A percentile compares a stretch with the other conserved stretches of the same genome.
Conservation (phyloP, 2,888 invertebrate species). For the Allolobophora icterica region DNA sequence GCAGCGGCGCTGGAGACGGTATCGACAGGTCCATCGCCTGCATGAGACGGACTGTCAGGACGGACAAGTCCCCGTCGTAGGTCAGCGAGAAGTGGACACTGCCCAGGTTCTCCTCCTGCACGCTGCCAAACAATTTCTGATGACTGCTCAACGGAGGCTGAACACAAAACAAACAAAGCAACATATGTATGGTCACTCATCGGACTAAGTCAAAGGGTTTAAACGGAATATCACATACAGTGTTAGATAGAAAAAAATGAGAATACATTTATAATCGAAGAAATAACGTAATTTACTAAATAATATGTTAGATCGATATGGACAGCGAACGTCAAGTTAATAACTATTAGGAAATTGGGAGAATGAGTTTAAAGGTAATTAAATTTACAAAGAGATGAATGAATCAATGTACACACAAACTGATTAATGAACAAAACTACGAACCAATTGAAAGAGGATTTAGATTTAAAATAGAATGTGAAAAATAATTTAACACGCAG, state of each 20-base stretch:
- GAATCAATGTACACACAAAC: neutral
- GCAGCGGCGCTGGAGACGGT: neutral
- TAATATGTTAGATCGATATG: no score
- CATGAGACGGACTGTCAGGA: constrained; percentile 73
- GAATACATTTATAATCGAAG: no score
- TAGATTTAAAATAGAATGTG: neutral
- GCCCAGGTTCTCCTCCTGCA: constrained; percentile 69
- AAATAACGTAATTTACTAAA: no score
- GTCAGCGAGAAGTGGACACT: constrained; percentile 72
- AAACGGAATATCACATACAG: no score
- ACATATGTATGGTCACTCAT: no score
- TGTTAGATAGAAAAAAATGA: no score
- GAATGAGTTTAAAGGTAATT: neutral
- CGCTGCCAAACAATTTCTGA: constrained; percentile 50
- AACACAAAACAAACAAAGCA: neutral
- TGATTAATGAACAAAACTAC: neutral
- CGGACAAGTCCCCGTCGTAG: constrained; percentile 73
- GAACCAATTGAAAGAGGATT: no score
- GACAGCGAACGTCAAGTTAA: no score
- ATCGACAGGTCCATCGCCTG: constrained; percentile 70
- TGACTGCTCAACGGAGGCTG: neutral
- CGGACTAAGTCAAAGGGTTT: no score
- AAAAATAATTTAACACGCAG: neutral
- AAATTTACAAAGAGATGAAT: neutral
- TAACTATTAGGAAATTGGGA: neutral